Percentiles rank a stretch among this genome's conserved stretches.
Conservation (phyloP, 2,113 vertebrate species). For the Centropristis striata region DNA sequence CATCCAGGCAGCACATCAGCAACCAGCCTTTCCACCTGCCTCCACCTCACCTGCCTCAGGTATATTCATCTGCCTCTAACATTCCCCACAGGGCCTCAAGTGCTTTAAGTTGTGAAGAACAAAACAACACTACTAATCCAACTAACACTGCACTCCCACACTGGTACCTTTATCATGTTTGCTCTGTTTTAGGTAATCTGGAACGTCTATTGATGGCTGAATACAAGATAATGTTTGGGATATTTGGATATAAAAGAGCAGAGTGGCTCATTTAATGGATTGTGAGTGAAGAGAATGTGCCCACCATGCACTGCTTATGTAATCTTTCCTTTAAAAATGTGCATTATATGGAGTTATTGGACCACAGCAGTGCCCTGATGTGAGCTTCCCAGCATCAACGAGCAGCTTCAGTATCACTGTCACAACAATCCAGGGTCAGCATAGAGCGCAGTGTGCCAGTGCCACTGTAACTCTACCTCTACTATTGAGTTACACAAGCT, state of each 20-base stretch:
- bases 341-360: background rate
- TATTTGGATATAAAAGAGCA: background rate
- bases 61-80: constrained; percentile 27
- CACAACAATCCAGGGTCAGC: constrained; percentile 54
- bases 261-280: background rate
- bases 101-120: background rate
- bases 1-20: constrained; percentile 19
- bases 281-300: background rate
- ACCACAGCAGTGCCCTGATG: constrained; percentile 2
- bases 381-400: constrained; percentile 28
- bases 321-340: background rate
- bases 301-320: background rate
- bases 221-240: background rate
- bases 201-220: background rate
- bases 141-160: too few relatives aligned
- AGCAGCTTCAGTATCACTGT: constrained; percentile 61
- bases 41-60: constrained; percentile 53
- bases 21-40: constrained; percentile 30
- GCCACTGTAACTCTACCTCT: constrained; percentile 75
- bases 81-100: constrained; percentile 31
- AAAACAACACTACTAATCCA: constrained; percentile 20
- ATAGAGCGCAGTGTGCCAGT: constrained; percentile 21
- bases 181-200: background rate
- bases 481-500: constrained; percentile 77
- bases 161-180: too few relatives aligned